These are phyloP conservation scores for Corythornis madagascariensis DNA, from an alignment of 2,113 vertebrate species.

Conservation along the genomic window DNA sequence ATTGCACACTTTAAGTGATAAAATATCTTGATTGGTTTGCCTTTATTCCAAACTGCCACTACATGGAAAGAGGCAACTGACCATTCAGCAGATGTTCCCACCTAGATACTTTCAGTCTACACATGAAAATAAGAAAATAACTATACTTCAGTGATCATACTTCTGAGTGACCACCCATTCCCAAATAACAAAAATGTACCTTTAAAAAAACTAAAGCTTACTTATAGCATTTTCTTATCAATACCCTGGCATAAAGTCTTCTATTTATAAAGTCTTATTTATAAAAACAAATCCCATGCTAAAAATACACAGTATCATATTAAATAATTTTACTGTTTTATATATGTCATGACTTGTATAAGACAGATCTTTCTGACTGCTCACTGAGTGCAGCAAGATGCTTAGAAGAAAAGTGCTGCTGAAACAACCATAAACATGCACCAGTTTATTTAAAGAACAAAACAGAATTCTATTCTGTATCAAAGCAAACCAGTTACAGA, in stretches of 20 bases:
- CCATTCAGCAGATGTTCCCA: background rate
- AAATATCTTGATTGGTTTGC: background rate
- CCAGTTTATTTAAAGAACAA: background rate
- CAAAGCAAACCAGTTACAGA: slow-evolving; percentile 6
- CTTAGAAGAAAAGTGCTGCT: background rate
- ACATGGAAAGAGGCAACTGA: background rate
- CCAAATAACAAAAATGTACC: background rate
- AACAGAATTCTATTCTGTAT: background rate
- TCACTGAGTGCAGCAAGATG: background rate
- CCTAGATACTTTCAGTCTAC: background rate
- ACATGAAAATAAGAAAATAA: background rate
- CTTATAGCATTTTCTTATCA: background rate
- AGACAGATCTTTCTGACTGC: background rate
- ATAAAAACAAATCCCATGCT: background rate
- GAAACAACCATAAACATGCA: background rate
- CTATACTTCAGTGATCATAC: background rate
- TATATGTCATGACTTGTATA: background rate
- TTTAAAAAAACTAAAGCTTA: background rate
- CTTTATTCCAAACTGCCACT: background rate
- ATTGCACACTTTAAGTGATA: background rate
- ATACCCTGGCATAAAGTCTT: background rate
- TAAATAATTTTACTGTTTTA: background rate
- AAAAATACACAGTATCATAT: background rate
- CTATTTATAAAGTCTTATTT: background rate
- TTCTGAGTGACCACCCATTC: background rate